phyloP scores from a whole-genome alignment of 2,888 invertebrate species.

The Poecilus cupreus region DNA sequence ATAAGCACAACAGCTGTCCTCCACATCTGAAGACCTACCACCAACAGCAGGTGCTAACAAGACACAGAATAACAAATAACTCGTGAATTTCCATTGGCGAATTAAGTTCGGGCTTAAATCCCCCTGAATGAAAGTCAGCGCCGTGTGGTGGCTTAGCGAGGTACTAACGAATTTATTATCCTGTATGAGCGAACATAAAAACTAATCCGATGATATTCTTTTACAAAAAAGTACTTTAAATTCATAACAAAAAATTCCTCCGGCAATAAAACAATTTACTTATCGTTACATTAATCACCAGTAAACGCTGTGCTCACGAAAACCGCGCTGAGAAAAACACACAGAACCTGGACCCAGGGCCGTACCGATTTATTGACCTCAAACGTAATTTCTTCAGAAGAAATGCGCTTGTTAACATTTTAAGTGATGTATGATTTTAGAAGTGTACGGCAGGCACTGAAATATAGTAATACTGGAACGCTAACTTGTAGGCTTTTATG shows the following conservation, averaged over 20 bases:
- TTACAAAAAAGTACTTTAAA: conserved; percentile 43
- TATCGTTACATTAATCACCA: conserved; percentile 48
- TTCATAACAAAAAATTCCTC: conserved; percentile 42
- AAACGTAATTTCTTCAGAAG: too few relatives aligned
- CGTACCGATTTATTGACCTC: neutral
- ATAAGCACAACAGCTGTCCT: neutral
- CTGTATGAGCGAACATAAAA: conserved; percentile 21
- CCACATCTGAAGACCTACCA: conserved; percentile 4
- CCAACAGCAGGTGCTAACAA: conserved; percentile 15
- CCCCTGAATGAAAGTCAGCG: neutral
- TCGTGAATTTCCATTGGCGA: neutral
- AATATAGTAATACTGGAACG: too few relatives aligned
- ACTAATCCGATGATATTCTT: conserved; percentile 36
- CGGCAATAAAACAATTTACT: conserved; percentile 48
- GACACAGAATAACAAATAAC: conserved; percentile 14
- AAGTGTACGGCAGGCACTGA: too few relatives aligned
- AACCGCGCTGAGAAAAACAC: conserved; percentile 3
- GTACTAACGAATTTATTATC: conserved; percentile 28
- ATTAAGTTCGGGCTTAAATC: neutral
- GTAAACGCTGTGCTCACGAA: conserved; percentile 12
- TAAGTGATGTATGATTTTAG: too few relatives aligned
- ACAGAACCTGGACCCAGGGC: neutral
- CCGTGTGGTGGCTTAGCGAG: neutral
- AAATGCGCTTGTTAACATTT: too few relatives aligned
- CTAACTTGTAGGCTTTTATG: too few relatives aligned